Conservation (phyloP, 2,113 vertebrate genomes). For the Gymnocephalus cernua region DNA sequence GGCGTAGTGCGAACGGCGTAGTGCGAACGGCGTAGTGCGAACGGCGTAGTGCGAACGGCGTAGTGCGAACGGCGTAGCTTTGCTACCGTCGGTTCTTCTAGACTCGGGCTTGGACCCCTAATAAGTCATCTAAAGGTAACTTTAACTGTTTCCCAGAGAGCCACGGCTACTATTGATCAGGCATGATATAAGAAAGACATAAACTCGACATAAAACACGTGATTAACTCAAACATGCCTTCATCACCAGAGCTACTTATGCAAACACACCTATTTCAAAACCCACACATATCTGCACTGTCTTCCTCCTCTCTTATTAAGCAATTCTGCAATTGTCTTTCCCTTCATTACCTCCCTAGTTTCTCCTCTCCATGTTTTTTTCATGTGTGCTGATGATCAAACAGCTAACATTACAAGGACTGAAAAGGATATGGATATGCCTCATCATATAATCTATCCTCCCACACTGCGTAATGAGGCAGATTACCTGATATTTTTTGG, state of each 20-base stretch:
- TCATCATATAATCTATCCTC: conserved; percentile 3
- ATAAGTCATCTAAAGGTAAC: too few relatives aligned
- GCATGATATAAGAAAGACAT: background rate
- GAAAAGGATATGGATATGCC: background rate
- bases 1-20: too few relatives aligned
- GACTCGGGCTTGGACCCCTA: too few relatives aligned
- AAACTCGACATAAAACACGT: background rate
- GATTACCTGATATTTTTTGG: background rate
- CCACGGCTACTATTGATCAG: background rate
- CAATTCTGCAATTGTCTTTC: conserved; percentile 13
- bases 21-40: too few relatives aligned
- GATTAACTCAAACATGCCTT: background rate
- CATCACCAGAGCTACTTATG: background rate
- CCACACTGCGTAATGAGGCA: background rate
- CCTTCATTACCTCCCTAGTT: background rate
- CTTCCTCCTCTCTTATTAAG: background rate
- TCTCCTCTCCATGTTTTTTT: background rate
- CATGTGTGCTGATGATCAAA: conserved; percentile 28
- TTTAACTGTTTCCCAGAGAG: too few relatives aligned
- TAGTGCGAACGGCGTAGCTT: too few relatives aligned
- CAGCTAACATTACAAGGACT: background rate
- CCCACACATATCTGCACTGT: background rate
- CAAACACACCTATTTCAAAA: background rate
- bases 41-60: too few relatives aligned
- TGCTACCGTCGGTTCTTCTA: too few relatives aligned